Base-by-base conservation (phyloP, 2,888 invertebrate species). In the Eupithecia tripunctaria region DNA sequence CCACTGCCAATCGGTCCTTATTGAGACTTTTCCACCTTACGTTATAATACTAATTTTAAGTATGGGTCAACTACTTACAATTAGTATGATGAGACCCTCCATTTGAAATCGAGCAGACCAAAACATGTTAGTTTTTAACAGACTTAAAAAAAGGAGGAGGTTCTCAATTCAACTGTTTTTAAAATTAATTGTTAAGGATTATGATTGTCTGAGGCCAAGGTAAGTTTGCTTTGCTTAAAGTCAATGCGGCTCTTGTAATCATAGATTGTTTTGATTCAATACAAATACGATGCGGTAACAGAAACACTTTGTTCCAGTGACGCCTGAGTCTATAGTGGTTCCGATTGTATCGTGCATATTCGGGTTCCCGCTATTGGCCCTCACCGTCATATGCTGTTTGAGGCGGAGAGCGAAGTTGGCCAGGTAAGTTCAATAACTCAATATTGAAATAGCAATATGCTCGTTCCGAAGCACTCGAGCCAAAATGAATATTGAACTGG, bases 261-360 rank as follows among this genome's bases (percentile, higher is more conserved):
- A 2, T 47, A 47, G 10, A 21, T 10, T 51, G 21, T 51, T 51
- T 21, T 21, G 51, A 12, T 51, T 51, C 21, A 51, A 51, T 51
- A 21, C 21, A 10, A 51, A 41, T 47, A 21, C 21, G 21, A 10
- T 56, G 25, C 51, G 21, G 51, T 56, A 56, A 56, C 14, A 56
- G 12, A 21, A 64, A 38, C 4, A 32, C 76, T 77, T 90, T 91
- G 88, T 92, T 92, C 36, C 96, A 98, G 98, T 98, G 79, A 96
- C 97, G 67, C 97, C 98, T 68, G 98, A 98, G 91, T 97, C 97
- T 70, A 97, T 98, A 81, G 97, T 98, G 70, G 96, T 98, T 80
- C 98, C 98, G 62, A 98, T 98, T 81, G 97, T 98, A 68, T 98
- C 98, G 71, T 98, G 98, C 90, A 98, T 98, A 86, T 96, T 98